These are phyloP conservation scores for Poeciliopsis occidentalis DNA, from an alignment of 2,113 vertebrate genomes.

Conservation along the genomic window DNA sequence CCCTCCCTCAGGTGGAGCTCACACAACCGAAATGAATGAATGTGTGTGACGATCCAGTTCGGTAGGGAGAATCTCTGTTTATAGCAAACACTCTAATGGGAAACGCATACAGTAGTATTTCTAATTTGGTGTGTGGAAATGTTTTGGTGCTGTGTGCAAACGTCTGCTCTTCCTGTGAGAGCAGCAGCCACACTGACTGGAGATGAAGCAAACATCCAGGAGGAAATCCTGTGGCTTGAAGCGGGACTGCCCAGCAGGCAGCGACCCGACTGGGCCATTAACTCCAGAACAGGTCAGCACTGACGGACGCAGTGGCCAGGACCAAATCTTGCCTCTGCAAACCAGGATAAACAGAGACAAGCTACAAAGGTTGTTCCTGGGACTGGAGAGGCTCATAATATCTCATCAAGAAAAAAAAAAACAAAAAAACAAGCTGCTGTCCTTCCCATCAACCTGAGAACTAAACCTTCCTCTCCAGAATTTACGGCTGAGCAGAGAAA, in stretches of 20 bases:
- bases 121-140: background rate
- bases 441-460: background rate
- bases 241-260: too few relatives aligned
- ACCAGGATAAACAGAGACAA: background rate
- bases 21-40: conserved; percentile 17
- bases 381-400: background rate
- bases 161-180: too few relatives aligned
- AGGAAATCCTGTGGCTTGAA: background rate
- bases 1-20: conserved; percentile 10
- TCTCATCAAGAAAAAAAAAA: background rate
- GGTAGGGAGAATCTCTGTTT: conserved; percentile 12
- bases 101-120: background rate
- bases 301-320: conserved; percentile 6
- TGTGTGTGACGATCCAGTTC: conserved; percentile 6
- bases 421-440: background rate
- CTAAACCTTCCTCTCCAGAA: background rate
- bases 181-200: too few relatives aligned
- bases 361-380: background rate
- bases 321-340: conserved; percentile 25
- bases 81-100: background rate
- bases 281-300: conserved; percentile 26
- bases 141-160: background rate
- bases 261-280: background rate
- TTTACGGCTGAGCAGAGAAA: background rate
- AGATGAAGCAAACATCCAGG: too few relatives aligned